These are phyloP conservation scores for Portunus trituberculatus DNA, from an alignment of 1,140 invertebrate genomes.

Conservation along the genomic window DNA sequence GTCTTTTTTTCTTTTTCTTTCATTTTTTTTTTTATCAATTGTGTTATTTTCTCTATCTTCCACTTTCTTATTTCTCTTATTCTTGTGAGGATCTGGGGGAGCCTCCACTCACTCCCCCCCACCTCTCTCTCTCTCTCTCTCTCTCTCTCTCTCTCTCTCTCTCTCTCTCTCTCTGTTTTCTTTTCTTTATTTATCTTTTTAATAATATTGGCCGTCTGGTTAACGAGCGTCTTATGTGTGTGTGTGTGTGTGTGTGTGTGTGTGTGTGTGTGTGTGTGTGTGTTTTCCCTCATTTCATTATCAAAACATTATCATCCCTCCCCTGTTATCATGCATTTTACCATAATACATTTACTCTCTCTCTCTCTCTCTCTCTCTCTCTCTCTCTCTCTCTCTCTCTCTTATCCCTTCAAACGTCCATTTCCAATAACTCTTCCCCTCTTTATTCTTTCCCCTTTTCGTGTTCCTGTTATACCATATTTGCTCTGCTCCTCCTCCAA, in stretches of 20 bases:
- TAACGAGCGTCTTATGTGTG: no score
- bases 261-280: no score
- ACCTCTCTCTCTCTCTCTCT: constrained; percentile 39
- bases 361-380: neutral
- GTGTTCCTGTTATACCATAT: neutral
- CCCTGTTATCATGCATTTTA: neutral
- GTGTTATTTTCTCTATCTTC: neutral
- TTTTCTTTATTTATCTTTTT: neutral
- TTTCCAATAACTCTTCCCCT: constrained; percentile 29
- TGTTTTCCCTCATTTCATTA: no score
- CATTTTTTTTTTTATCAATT: constrained; percentile 54
- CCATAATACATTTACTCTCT: neutral
- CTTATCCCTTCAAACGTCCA: neutral
- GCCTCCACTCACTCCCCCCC: no score
- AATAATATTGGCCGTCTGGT: no score
- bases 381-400: neutral
- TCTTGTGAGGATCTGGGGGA: neutral
- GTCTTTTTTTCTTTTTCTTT: neutral
- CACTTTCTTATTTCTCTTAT: neutral
- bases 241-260: no score
- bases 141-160: constrained; percentile 40
- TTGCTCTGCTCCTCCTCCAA: neutral
- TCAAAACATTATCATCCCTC: no score
- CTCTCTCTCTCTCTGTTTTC: constrained; percentile 32
- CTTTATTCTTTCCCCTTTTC: neutral